Evolutionary conservation across 2,888 invertebrate genomes (phyloP), one percentile per base, ranked within the genome.

Genomic region (Ectemnius continuus): DNA sequence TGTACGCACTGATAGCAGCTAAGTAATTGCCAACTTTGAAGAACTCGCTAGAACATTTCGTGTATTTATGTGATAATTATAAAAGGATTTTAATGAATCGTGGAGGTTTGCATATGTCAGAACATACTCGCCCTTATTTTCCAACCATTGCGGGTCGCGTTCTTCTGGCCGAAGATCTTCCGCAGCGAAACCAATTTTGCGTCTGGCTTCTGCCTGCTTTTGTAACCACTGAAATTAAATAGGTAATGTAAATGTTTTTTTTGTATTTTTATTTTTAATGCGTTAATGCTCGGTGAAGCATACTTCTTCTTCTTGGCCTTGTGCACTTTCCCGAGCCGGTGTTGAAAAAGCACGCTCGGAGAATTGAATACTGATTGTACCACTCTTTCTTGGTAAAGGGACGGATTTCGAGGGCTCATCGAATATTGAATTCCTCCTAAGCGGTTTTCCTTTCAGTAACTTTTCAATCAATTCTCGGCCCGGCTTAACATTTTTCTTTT

Each of bases 1-100:
- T 93, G 87, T 96, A 97, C 8, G 96, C 97, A 87, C 96, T 97
- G 63, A 97, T 92, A 0, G 97, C 97, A 2, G 95, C 96, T 70
- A 95, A 91, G 88, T 94, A 95, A 91, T 97, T 96, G 36, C 94
- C 94, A 73, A 92, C 92, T 76, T 94, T 93, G 89, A 95, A 94
- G 90, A 97, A 96, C 75, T 95, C 94, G 87, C 93, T 93, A 89
- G 16, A 71, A 70, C 1, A 36, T 36, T 36, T 6, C 5, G 6
- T 36, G 5, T 11, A 11, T 11, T 36, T 8, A 36, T 36, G 11
- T 36, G 6, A 36, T 36, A 36, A 36, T 36, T 11, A 36, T 8
- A 8, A 6, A 4, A 36, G 6, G 36, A 6, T 36, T 8, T 6
- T 36, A 36, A 8, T 8, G 36, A 11, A 36, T 36, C 36, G 1